phyloP scores from a whole-genome alignment of 2,888 invertebrate genomes.

The Baronia brevicornis region DNA sequence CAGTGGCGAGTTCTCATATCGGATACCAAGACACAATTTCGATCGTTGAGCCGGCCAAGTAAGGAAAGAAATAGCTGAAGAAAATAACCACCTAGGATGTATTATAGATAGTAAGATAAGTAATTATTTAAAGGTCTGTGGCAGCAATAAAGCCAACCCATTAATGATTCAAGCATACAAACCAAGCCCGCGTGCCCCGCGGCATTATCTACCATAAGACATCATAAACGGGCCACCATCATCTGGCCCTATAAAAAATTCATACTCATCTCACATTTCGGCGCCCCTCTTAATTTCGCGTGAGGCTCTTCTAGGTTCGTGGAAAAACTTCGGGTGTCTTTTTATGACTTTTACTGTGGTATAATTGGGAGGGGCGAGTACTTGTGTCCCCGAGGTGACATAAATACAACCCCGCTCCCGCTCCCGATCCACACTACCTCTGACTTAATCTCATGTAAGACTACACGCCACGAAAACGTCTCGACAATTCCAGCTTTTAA shows the following conservation, averaged over 20 bases:
- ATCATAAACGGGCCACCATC: conserved; percentile 74
- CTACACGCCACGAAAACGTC: conserved; percentile 55
- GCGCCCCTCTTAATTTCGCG: conserved; percentile 76
- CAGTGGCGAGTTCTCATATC: too few relatives aligned
- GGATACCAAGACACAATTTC: too few relatives aligned
- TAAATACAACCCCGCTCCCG: conserved; percentile 65
- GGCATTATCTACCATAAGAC: conserved; percentile 72
- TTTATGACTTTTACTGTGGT: conserved; percentile 77
- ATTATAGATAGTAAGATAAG: conserved; percentile 37
- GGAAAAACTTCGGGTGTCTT: conserved; percentile 76
- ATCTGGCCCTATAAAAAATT: conserved; percentile 75
- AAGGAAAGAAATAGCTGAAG: too few relatives aligned
- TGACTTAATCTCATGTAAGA: conserved; percentile 70
- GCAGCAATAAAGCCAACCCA: conserved; percentile 61
- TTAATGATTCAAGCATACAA: conserved; percentile 67
- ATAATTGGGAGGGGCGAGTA: conserved; percentile 74
- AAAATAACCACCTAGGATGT: too few relatives aligned
- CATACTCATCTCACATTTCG: conserved; percentile 76
- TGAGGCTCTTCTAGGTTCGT: conserved; percentile 71
- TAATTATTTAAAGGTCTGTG: conserved; percentile 60
- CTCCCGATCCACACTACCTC: conserved; percentile 49
- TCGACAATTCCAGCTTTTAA: conserved; percentile 40
- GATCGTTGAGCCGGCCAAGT: too few relatives aligned
- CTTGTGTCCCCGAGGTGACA: conserved; percentile 72
- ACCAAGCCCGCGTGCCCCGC: conserved; percentile 65